Conservation (phyloP, 2,888 invertebrate genomes). For the Cinara cedri region DNA sequence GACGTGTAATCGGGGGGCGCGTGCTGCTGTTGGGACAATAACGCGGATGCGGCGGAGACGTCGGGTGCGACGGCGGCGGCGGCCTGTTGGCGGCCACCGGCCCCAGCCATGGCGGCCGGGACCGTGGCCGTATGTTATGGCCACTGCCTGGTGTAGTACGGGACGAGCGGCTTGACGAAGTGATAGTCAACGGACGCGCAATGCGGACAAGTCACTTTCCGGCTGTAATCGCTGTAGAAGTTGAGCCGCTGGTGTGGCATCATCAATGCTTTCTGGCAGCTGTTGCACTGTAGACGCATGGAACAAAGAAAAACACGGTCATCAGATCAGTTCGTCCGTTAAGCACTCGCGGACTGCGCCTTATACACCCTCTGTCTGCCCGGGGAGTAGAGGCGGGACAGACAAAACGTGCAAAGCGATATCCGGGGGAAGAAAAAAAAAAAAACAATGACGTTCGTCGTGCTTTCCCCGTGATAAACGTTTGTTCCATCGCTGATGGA, state of each 20-base stretch:
- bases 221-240: conserved; percentile 94
- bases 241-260: conserved; percentile 85
- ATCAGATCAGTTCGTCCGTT: too few species aligned
- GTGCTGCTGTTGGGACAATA: conserved; percentile 22
- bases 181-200: conserved; percentile 90
- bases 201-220: conserved; percentile 87
- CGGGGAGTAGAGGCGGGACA: too few species aligned
- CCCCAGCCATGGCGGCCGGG: conserved; percentile 59
- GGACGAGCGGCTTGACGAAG: conserved; percentile 88
- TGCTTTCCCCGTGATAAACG: too few species aligned
- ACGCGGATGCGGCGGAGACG: conserved; percentile 56
- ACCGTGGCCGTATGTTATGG: conserved; percentile 69
- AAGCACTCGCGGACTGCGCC: too few species aligned
- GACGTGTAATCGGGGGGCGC: conserved; percentile 66
- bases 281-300: conserved; percentile 78
- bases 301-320: background rate
- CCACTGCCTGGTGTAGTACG: conserved; percentile 84
- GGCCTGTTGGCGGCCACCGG: conserved; percentile 57
- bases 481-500: too few species aligned
- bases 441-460: too few species aligned
- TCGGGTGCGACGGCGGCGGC: conserved; percentile 59
- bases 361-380: too few species aligned
- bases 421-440: too few species aligned
- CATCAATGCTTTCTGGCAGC: conserved; percentile 86
- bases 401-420: too few species aligned